Conservation (phyloP, 2,797 vertebrate genomes). For the Mareca penelope region DNA sequence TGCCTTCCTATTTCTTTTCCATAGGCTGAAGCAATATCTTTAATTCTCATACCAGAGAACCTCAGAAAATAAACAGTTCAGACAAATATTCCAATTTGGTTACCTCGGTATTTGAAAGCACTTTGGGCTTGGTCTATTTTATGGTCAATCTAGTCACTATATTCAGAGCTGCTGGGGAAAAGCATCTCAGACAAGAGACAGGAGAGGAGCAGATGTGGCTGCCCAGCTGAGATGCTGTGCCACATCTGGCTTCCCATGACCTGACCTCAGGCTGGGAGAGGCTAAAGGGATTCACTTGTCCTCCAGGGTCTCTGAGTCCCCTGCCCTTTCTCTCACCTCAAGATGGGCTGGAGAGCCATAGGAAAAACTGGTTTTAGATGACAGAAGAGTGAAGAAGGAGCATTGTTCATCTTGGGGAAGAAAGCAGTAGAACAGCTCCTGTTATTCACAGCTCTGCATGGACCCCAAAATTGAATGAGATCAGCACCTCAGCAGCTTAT, state of each 20-base stretch:
- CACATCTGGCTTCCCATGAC: background rate
- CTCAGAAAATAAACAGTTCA: background rate
- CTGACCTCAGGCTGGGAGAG: background rate
- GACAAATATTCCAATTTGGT: background rate
- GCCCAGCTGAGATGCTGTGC: accelerated
- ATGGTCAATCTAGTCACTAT: background rate
- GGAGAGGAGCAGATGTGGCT: background rate
- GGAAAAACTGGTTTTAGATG: background rate
- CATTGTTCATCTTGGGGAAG: background rate
- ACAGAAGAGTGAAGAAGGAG: background rate
- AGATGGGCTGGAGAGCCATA: background rate
- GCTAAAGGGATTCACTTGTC: background rate
- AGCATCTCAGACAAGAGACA: background rate
- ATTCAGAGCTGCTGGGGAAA: background rate
- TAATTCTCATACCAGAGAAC: background rate
- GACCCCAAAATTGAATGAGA: background rate
- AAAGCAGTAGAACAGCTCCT: background rate
- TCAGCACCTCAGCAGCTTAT: background rate
- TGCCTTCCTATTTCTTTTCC: background rate
- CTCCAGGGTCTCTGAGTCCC: background rate
- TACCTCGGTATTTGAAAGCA: background rate
- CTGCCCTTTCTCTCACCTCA: background rate
- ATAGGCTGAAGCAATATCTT: background rate
- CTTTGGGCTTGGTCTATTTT: background rate
- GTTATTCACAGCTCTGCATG: background rate